A percentile compares a stretch with the other conserved stretches of the same genome.
Evolutionary conservation across 2,888 invertebrate genomes (phyloP).

Genomic region (Pyrrhopygopsis socrates): DNA sequence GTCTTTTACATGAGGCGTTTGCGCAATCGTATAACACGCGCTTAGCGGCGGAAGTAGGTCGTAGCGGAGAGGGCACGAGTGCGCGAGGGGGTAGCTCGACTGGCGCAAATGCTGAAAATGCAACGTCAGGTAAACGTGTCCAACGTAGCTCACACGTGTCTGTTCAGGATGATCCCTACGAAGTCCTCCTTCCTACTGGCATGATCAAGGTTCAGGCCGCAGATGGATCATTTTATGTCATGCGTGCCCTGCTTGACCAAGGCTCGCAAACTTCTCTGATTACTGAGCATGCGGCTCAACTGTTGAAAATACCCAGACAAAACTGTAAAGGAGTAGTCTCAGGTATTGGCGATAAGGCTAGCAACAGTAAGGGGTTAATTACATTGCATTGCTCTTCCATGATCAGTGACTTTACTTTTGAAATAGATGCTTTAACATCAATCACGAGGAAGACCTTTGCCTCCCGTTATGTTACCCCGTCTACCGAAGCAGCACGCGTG

Average conservation of each 20-base stretch:
- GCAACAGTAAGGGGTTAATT: constrained; percentile 58
- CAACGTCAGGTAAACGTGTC: not conserved
- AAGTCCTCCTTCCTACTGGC: constrained; percentile 46
- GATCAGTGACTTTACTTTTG: constrained; percentile 23
- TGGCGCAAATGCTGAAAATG: not conserved
- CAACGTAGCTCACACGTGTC: not conserved
- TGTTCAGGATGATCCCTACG: not conserved
- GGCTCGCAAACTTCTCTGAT: constrained; percentile 66
- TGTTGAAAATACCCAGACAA: constrained; percentile 9
- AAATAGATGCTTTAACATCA: not conserved
- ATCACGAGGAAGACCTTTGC: too few relatives aligned
- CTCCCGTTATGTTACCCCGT: too few relatives aligned
- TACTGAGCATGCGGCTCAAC: constrained; percentile 60
- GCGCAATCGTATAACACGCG: not conserved
- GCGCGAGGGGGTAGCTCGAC: not conserved
- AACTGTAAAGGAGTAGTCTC: constrained; percentile 41
- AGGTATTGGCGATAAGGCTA: constrained; percentile 62
- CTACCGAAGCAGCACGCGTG: too few relatives aligned
- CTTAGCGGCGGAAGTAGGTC: not conserved
- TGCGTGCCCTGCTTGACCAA: constrained; percentile 54
- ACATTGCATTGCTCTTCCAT: constrained; percentile 42
- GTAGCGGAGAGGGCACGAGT: not conserved
- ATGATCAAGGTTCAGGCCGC: constrained; percentile 38
- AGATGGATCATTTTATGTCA: constrained; percentile 37
- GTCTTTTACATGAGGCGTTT: not conserved